These are phyloP conservation scores for Cryptocephalus moraei DNA, from an alignment of 2,888 invertebrate species.

Conservation along the genomic window DNA sequence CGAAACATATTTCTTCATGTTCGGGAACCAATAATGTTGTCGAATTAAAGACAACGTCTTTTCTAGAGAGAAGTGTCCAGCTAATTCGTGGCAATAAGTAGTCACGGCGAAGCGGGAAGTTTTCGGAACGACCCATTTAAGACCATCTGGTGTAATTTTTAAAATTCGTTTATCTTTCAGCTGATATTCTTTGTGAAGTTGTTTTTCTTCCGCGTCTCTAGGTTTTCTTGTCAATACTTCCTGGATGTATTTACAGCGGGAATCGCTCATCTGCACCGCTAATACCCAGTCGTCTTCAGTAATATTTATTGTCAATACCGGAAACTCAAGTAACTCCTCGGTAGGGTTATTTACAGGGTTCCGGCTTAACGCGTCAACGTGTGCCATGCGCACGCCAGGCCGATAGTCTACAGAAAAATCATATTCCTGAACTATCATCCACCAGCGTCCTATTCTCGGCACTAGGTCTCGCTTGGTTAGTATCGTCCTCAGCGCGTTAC, in stretches of 20 bases:
- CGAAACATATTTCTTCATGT: constrained; percentile 16
- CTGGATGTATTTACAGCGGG: too few relatives aligned
- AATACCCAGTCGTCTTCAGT: constrained; percentile 13
- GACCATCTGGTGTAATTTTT: constrained; percentile 7
- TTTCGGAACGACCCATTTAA: constrained; percentile 11
- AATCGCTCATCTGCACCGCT: constrained; percentile 13
- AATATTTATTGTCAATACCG: constrained; percentile 6
- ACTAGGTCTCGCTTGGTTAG: constrained; percentile 15
- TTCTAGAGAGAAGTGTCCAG: constrained; percentile 22
- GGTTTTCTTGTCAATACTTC: too few relatives aligned
- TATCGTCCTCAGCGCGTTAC: constrained; percentile 11
- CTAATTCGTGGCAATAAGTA: constrained; percentile 21
- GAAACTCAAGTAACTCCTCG: constrained; percentile 5
- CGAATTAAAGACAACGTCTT: constrained; percentile 19
- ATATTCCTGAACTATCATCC: constrained; percentile 23
- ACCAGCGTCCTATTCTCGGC: constrained; percentile 27
- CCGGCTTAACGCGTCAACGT: too few relatives aligned
- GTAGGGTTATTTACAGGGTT: too few relatives aligned
- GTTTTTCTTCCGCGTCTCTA: too few relatives aligned
- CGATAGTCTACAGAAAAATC: constrained; percentile 21
- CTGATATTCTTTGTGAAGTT: too few relatives aligned
- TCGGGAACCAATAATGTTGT: constrained; percentile 21
- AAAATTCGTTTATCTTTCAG: constrained; percentile 11
- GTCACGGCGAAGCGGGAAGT: constrained; percentile 8
- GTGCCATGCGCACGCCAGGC: constrained; percentile 20